phyloP scores from a whole-genome alignment of 2,888 invertebrate genomes.

The Drosophila buzzatii region DNA sequence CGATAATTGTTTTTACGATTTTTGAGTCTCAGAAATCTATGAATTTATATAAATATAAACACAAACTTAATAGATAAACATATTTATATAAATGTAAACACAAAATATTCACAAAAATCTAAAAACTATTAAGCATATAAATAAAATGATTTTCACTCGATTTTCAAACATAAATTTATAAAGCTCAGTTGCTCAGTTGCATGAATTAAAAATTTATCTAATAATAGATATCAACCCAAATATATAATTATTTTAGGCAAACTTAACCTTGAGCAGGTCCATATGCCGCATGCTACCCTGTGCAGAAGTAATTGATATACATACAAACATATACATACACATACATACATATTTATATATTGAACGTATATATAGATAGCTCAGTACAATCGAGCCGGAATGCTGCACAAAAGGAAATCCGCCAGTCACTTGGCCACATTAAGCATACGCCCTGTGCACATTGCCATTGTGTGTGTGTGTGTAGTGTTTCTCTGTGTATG shows the following conservation, averaged over 20 bases:
- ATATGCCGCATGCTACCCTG: constrained; percentile 8
- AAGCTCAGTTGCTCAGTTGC: not conserved
- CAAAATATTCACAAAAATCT: no score
- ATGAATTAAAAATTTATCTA: not conserved
- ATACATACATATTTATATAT: constrained; percentile 17
- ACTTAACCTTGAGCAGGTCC: not conserved
- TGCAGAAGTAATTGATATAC: not conserved
- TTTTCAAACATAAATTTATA: not conserved
- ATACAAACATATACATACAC: constrained; percentile 14
- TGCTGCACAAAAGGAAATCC: constrained; percentile 70
- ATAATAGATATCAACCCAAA: not conserved
- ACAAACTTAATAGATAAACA: no score
- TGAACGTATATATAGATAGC: constrained; percentile 24
- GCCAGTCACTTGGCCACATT: constrained; percentile 66
- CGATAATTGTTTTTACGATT: no score
- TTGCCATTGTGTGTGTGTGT: constrained; percentile 1
- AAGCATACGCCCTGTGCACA: constrained; percentile 65
- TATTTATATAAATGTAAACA: no score
- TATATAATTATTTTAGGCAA: constrained; percentile 3
- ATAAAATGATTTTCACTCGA: not conserved
- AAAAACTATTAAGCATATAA: no score
- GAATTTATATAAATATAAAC: no score
- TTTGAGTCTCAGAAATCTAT: no score
- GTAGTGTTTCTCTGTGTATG: not conserved
- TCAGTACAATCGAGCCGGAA: constrained; percentile 34